Percentiles rank a stretch among this genome's conserved stretches.
phyloP scores from a whole-genome alignment of 2,113 vertebrate species.

The human region DNA sequence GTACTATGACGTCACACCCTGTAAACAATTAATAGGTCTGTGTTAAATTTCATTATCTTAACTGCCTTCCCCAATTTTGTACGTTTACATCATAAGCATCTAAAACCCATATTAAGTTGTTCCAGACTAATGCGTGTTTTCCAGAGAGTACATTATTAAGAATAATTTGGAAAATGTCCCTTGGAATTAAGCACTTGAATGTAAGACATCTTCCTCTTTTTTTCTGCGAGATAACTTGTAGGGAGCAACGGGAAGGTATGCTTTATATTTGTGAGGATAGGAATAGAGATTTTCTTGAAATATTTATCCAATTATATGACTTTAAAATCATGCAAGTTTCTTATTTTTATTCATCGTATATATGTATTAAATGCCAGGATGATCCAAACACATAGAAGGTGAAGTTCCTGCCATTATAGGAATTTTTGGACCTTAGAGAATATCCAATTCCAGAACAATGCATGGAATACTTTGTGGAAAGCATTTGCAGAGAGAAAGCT shows the following conservation, averaged over 20 bases:
- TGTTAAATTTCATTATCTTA: slow-evolving; percentile 27
- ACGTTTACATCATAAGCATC: slow-evolving; percentile 7
- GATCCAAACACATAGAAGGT: not conserved
- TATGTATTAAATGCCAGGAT: not conserved
- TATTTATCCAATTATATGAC: not conserved
- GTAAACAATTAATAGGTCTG: not conserved
- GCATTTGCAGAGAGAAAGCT: not conserved
- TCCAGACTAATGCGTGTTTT: not conserved
- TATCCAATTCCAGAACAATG: slow-evolving; percentile 16
- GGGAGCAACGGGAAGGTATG: not conserved
- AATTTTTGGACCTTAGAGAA: slow-evolving; percentile 27
- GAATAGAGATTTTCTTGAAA: not conserved
- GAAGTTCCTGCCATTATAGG: not conserved
- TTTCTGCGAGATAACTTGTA: not conserved
- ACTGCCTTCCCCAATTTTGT: not conserved
- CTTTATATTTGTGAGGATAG: not conserved
- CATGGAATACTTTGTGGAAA: not conserved
- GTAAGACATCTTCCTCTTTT: not conserved
- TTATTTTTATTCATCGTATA: not conserved
- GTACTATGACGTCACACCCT: not conserved
- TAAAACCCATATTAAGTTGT: slow-evolving; percentile 11
- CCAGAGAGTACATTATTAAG: slow-evolving; percentile 20
- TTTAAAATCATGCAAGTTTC: not conserved
- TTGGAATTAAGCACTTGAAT: slow-evolving; percentile 32
- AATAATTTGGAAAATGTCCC: not conserved